Base-by-base conservation (phyloP, 2,113 vertebrate genomes). In the Pterocles burchelli region DNA sequence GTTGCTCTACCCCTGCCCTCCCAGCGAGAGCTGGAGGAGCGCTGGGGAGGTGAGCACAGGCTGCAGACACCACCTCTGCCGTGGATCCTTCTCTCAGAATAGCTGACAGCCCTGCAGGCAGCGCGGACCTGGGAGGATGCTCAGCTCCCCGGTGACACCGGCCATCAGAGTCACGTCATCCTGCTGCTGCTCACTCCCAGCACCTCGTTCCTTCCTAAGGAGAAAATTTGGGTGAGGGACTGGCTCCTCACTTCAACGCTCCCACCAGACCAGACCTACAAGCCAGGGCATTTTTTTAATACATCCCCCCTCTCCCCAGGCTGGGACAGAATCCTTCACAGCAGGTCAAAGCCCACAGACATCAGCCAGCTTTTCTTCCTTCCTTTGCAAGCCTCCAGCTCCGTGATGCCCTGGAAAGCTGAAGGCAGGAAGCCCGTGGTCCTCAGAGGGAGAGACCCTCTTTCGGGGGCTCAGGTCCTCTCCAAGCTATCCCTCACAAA, bases 21-120 rank as follows among this genome's bases (percentile, higher is more conserved):
- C 2, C 13, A 19, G 1, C 17, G 24, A 15, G 68, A 13, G 72
- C 57, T 43, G 6, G 11, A 24, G 28, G 19, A 3, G 41, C 0
- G 4, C n/a, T 11, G 22, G 58, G 48, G 55, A 57, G 34, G 29
- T 0, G 0, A 54, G 54, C 0, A 22, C 76, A 68, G 59, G 1
- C 46, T 58, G 55, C 38, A 33, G 17, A 15, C 18, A 45, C 33
- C 67, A 43, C 57, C 46, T 13, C 11, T 36, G 55, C 67, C n/a
- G 1, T 0, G 0, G 12, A 54, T 63, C 7, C 77, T 78, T 2
- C 45, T 58, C 71, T 28, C n/a, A 13, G 4, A 26, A 25, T 0
- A n/a, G 63, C 46, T 49, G 59, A 2, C 51, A 65, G 73, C 86
- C 73, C 77, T 12, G 45, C 49, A 24, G 48, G 48, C 55, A 59